These are phyloP conservation scores for Melanaphis sacchari DNA, from an alignment of 1,140 invertebrate genomes.

Conservation along the genomic window DNA sequence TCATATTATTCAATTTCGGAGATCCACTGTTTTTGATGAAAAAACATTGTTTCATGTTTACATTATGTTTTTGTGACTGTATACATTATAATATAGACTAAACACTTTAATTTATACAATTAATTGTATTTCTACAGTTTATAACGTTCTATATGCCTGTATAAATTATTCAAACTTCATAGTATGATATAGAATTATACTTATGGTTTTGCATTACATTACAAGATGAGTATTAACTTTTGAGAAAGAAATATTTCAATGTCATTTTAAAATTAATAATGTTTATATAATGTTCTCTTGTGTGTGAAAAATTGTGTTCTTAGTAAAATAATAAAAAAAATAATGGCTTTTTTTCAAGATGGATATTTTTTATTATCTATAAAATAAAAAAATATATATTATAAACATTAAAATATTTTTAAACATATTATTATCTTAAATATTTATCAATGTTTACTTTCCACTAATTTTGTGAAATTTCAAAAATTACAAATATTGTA, in stretches of 20 bases:
- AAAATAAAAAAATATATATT: not conserved
- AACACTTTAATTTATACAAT: not conserved
- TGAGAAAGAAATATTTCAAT: not conserved
- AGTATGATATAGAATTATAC: not conserved
- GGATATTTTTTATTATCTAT: not conserved
- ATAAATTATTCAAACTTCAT: not conserved
- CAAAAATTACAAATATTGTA: not conserved
- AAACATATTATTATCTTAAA: not conserved
- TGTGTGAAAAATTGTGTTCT: not conserved
- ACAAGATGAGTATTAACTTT: not conserved
- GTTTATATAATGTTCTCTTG: not conserved
- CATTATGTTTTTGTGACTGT: not conserved
- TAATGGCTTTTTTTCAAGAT: not conserved
- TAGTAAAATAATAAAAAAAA: not conserved
- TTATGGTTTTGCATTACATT: not conserved
- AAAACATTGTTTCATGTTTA: not conserved
- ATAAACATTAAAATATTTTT: not conserved
- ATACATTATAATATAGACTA: not conserved
- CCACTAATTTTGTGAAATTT: not conserved
- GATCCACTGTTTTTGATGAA: not conserved
- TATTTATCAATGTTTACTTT: not conserved
- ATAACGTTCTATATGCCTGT: not conserved
- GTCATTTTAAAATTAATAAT: not conserved
- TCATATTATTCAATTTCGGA: not conserved
- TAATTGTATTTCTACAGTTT: not conserved